Percentiles rank a stretch among this genome's conserved stretches.
phyloP scores from a whole-genome alignment of 2,888 invertebrate genomes.

The Ormyrus pomaceus region DNA sequence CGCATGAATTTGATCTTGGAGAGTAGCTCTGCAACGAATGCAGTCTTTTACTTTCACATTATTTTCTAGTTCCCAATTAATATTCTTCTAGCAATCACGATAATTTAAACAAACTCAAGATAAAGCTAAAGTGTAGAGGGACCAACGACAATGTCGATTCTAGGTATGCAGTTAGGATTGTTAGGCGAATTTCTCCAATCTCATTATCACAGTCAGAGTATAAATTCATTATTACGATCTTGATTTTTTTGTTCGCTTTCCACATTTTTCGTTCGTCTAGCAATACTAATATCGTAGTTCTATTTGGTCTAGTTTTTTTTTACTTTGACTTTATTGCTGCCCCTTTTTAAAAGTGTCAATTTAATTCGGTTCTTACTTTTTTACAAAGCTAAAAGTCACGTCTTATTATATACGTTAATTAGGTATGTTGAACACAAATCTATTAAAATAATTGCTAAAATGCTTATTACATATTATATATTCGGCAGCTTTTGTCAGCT shows the following conservation, averaged over 20 bases:
- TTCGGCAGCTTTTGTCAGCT: constrained; percentile 72
- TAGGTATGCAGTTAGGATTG: constrained; percentile 71
- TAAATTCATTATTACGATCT: constrained; percentile 1
- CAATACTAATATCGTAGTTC: constrained; percentile 27
- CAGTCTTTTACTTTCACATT: constrained; percentile 20
- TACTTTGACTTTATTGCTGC: not conserved
- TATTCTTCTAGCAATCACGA: constrained; percentile 69
- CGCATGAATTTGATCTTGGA: constrained; percentile 17
- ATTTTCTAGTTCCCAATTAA: constrained; percentile 55
- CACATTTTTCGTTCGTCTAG: constrained; percentile 47
- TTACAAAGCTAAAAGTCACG: not conserved
- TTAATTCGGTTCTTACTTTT: not conserved
- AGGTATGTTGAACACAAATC: constrained; percentile 53
- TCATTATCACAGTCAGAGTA: not conserved
- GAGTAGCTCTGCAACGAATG: constrained; percentile 7
- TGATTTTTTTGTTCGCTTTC: not conserved
- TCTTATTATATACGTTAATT: constrained; percentile 52
- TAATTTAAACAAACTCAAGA: constrained; percentile 72
- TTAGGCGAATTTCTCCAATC: constrained; percentile 70
- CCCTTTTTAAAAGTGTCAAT: not conserved
- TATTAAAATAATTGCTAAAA: constrained; percentile 56
- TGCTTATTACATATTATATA: constrained; percentile 54
- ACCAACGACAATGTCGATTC: constrained; percentile 69
- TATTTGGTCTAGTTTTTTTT: constrained; percentile 7
- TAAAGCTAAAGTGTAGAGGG: constrained; percentile 76